Percentiles rank a stretch among this genome's conserved stretches.
Conservation (phyloP, 2,888 invertebrate genomes). For the Ochlodes sylvanus region DNA sequence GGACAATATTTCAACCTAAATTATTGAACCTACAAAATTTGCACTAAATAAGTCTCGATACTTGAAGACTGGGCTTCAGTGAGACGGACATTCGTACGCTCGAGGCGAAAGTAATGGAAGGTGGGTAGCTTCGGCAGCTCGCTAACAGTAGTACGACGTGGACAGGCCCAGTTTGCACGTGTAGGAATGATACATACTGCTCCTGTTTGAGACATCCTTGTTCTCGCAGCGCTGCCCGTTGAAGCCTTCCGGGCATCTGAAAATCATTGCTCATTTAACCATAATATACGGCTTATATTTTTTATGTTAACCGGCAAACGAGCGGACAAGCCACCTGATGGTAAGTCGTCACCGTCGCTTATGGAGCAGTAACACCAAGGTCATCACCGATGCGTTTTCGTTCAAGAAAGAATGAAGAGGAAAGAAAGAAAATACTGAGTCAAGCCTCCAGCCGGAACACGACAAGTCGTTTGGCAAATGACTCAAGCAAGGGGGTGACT, state of each 20-base stretch:
- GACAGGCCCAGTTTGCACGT: conserved; percentile 92
- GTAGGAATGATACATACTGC: conserved; percentile 92
- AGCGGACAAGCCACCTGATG: too few relatives aligned
- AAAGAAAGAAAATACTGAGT: too few relatives aligned
- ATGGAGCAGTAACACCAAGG: too few relatives aligned
- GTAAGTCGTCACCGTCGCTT: too few relatives aligned
- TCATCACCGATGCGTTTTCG: too few relatives aligned
- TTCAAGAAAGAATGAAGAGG: too few relatives aligned
- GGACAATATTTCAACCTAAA: conserved; percentile 24
- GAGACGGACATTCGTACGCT: conserved; percentile 57
- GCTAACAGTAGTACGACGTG: conserved; percentile 91
- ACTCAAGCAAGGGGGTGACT: too few relatives aligned
- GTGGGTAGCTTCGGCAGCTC: conserved; percentile 67
- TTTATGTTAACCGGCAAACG: too few relatives aligned
- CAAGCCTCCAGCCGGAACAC: too few relatives aligned
- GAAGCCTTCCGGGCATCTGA: conserved; percentile 92
- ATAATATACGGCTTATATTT: too few relatives aligned
- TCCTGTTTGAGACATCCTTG: conserved; percentile 90
- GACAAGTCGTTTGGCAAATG: too few relatives aligned
- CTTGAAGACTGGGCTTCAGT: conserved; percentile 53
- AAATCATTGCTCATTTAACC: conserved; percentile 45
- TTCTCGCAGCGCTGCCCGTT: conserved; percentile 92
- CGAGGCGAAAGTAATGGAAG: conserved; percentile 62
- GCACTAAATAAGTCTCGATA: conserved; percentile 35
- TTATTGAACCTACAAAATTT: conserved; percentile 33